These are phyloP conservation scores for Idaea straminata DNA, from an alignment of 2,888 invertebrate species.

Conservation along the genomic window DNA sequence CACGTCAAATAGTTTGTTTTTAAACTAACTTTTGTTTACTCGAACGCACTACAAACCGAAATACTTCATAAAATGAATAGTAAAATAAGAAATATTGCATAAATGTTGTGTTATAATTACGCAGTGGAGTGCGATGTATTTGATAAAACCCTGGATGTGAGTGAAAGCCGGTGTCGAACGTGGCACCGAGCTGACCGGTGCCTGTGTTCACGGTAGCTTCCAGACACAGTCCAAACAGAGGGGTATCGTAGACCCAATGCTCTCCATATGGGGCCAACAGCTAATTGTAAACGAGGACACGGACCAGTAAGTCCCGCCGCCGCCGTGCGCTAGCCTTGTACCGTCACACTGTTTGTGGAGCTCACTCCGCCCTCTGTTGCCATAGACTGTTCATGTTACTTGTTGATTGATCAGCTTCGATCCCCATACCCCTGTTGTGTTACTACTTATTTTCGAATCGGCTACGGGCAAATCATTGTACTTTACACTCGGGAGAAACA, in stretches of 20 bases:
- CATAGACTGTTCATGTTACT: slow-evolving; percentile 58
- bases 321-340: slow-evolving; percentile 31
- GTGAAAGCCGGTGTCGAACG: slow-evolving; percentile 31
- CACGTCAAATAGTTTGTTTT: background rate
- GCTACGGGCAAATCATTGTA: slow-evolving; percentile 50
- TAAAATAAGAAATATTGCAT: background rate
- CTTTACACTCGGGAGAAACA: background rate
- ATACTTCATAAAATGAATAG: background rate
- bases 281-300: slow-evolving; percentile 98
- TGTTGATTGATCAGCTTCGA: slow-evolving; percentile 48
- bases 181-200: slow-evolving; percentile 52
- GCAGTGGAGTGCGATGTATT: slow-evolving; percentile 7
- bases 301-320: slow-evolving; percentile 91
- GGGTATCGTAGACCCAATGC: slow-evolving; percentile 99
- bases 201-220: slow-evolving; percentile 84
- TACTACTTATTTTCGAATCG: slow-evolving; percentile 39
- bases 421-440: slow-evolving; percentile 43
- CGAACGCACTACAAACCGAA: background rate
- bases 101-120: background rate
- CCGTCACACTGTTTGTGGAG: slow-evolving; percentile 51
- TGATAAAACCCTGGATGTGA: slow-evolving; percentile 18
- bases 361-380: slow-evolving; percentile 52
- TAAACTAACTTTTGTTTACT: background rate
- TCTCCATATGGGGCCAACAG: slow-evolving; percentile 99
- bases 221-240: slow-evolving; percentile 94